phyloP scores from a whole-genome alignment of 1,140 invertebrate species.

The Sipha flava region DNA sequence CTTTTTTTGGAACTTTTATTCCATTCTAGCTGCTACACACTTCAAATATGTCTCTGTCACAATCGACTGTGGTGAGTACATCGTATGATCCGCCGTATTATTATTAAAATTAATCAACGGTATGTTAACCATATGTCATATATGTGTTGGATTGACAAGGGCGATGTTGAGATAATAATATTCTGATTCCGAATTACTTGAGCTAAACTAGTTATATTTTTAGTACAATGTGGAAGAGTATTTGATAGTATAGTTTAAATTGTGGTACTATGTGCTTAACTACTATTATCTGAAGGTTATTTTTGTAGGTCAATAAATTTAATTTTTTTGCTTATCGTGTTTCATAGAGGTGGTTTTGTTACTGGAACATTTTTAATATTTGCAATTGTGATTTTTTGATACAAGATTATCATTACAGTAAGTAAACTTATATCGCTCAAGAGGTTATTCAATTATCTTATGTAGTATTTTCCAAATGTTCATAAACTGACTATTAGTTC shows the following conservation, averaged over 20 bases:
- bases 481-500: too few species aligned
- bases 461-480: too few species aligned
- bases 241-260: background rate
- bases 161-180: too few species aligned
- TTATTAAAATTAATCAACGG: background rate
- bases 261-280: too few species aligned
- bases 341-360: background rate
- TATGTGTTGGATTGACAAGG: background rate
- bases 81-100: background rate
- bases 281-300: background rate
- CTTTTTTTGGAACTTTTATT: background rate
- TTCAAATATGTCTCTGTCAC: background rate
- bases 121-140: background rate
- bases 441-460: too few species aligned
- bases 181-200: background rate
- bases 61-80: constrained; percentile 4
- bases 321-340: background rate
- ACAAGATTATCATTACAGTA: too few species aligned
- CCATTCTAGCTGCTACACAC: background rate
- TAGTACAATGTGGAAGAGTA: background rate
- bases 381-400: background rate
- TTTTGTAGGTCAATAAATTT: constrained; percentile 24
- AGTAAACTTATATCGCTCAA: too few species aligned
- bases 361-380: background rate
- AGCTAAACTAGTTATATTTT: background rate